Evolutionary conservation across 1,140 invertebrate species (phyloP).

Genomic region (Bombus waltoni): DNA sequence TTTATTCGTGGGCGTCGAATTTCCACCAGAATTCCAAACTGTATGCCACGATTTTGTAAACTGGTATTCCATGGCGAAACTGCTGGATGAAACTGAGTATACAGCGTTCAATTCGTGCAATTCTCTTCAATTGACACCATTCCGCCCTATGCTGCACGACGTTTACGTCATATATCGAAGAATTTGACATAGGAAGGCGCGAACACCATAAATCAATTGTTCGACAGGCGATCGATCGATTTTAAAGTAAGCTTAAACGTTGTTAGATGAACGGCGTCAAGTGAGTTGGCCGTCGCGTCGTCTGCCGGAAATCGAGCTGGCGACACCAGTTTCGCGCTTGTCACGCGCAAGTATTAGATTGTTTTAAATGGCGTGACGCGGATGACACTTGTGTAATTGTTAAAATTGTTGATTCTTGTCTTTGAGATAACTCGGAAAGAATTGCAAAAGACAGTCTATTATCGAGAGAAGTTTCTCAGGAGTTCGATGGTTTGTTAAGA

Average conservation of each 20-base stretch:
- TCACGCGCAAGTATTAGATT: not conserved
- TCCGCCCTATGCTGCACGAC: not conserved
- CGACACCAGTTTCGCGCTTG: no score
- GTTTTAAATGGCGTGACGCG: conserved; percentile 8
- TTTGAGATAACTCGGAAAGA: not conserved
- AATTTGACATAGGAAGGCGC: not conserved
- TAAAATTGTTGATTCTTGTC: not conserved
- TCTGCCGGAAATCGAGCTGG: not conserved
- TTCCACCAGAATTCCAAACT: not conserved
- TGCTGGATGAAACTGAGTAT: not conserved
- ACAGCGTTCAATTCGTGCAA: not conserved
- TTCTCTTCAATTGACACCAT: conserved; percentile 16
- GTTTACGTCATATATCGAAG: not conserved
- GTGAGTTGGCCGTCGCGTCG: not conserved
- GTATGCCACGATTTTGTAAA: not conserved
- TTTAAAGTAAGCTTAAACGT: conserved; percentile 26
- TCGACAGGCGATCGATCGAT: conserved; percentile 15
- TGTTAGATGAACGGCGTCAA: conserved; percentile 16
- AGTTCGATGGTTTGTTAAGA: not conserved
- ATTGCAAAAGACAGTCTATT: not conserved
- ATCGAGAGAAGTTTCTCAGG: not conserved
- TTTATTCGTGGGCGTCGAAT: not conserved
- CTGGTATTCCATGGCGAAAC: not conserved
- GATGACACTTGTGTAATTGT: not conserved
- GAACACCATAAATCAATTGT: conserved; percentile 29